A percentile compares a stretch with the other conserved stretches of the same genome.
These are phyloP conservation scores for Sarcophaga variegata DNA, from an alignment of 2,888 invertebrate genomes.

Conservation along the genomic window DNA sequence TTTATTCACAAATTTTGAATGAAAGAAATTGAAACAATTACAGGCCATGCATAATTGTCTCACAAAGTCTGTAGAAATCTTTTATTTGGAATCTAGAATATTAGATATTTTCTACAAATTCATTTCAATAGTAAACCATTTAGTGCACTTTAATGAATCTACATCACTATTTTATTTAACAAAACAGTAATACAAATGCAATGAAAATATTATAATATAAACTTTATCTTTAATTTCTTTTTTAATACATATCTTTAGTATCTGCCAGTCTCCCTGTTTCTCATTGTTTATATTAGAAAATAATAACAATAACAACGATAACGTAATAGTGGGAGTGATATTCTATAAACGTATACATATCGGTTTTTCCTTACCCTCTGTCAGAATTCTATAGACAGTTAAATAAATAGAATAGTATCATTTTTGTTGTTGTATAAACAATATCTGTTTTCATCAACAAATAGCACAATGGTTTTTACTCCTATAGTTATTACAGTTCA, in stretches of 20 bases:
- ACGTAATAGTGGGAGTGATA: slow-evolving; percentile 16
- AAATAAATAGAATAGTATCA: slow-evolving; percentile 31
- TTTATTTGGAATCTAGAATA: not conserved
- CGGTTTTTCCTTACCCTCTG: slow-evolving; percentile 4
- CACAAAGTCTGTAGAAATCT: no score
- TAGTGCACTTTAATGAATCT: not conserved
- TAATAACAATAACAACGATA: slow-evolving; percentile 17
- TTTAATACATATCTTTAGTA: slow-evolving; percentile 4
- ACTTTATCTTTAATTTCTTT: not conserved
- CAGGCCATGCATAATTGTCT: no score
- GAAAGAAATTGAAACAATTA: no score
- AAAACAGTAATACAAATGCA: slow-evolving; percentile 6
- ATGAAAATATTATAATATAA: slow-evolving; percentile 1
- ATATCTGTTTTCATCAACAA: slow-evolving; percentile 58
- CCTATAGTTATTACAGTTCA: not conserved
- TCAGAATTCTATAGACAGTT: not conserved
- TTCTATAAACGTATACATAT: not conserved
- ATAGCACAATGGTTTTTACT: slow-evolving; percentile 30
- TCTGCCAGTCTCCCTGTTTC: not conserved
- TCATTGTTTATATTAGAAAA: slow-evolving; percentile 9
- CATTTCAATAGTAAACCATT: not conserved
- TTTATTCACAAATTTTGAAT: no score
- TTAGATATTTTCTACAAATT: not conserved
- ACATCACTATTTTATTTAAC: slow-evolving; percentile 3
- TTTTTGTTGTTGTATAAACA: slow-evolving; percentile 51